Evolutionary conservation across 2,888 invertebrate species (phyloP).

Genomic region (Meganola albula): DNA sequence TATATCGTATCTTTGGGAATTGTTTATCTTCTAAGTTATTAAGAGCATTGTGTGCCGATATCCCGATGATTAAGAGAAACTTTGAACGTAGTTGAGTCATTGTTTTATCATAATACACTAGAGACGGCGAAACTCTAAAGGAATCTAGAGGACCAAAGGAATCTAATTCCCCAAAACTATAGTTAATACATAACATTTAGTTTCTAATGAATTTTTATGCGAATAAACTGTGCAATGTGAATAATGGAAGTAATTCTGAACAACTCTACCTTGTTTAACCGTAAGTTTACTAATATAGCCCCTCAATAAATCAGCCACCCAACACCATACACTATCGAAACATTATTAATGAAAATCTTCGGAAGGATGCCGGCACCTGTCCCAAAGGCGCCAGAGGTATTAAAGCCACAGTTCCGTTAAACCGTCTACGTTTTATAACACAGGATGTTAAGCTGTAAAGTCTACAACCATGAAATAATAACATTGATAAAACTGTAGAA

Average conservation of each 20-base stretch:
- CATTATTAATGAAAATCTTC: conserved; percentile 73
- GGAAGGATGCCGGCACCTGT: conserved; percentile 65
- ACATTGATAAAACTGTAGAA: no score
- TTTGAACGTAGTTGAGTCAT: conserved; percentile 23
- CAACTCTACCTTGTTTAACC: conserved; percentile 18
- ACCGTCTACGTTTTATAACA: not conserved
- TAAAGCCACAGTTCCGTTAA: not conserved
- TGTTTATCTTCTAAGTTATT: conserved; percentile 57
- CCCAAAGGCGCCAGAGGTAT: conserved; percentile 38
- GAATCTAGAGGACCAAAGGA: no score
- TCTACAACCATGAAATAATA: not conserved
- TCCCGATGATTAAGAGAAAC: conserved; percentile 37
- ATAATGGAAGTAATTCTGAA: no score
- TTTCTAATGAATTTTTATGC: no score
- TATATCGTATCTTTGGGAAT: conserved; percentile 60
- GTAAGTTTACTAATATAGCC: conserved; percentile 15
- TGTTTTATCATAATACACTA: no score
- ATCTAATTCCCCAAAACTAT: no score
- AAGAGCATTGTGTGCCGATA: conserved; percentile 46
- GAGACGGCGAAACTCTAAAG: no score
- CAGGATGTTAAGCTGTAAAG: not conserved
- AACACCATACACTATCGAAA: conserved; percentile 60
- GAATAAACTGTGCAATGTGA: no score
- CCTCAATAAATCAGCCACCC: conserved; percentile 36
- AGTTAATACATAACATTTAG: no score